Conservation (phyloP, 2,888 invertebrate genomes). For the Caenorhabditis angaria region DNA sequence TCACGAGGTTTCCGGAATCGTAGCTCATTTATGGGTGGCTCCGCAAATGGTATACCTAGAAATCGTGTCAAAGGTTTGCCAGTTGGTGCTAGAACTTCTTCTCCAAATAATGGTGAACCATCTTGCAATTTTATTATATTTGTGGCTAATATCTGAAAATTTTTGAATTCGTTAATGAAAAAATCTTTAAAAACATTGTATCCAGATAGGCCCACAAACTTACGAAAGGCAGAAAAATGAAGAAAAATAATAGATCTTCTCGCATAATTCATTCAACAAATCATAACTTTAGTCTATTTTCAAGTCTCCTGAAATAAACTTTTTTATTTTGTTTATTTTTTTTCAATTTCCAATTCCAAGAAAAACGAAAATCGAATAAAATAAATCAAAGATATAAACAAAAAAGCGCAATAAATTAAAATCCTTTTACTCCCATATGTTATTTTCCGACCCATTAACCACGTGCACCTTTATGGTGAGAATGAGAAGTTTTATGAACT, state of each 20-base stretch:
- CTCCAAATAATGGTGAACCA: constrained; percentile 69
- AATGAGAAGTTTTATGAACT: not conserved
- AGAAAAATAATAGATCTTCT: constrained; percentile 29
- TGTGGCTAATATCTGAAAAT: constrained; percentile 17
- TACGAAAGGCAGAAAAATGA: constrained; percentile 37
- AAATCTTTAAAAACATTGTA: not conserved
- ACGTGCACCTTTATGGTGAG: not conserved
- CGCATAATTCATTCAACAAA: constrained; percentile 48
- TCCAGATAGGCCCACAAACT: constrained; percentile 9
- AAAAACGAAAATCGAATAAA: not conserved
- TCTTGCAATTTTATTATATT: constrained; percentile 63
- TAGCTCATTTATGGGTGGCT: constrained; percentile 79
- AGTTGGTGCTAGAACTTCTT: constrained; percentile 57
- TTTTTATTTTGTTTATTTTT: not conserved
- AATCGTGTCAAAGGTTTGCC: constrained; percentile 71
- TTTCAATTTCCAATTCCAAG: not conserved
- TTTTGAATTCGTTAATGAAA: too few relatives aligned
- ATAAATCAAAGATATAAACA: not conserved
- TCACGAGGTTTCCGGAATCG: constrained; percentile 88
- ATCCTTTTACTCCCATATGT: not conserved
- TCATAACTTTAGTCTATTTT: constrained; percentile 25
- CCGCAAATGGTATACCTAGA: constrained; percentile 82
- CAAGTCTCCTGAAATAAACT: not conserved
- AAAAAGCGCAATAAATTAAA: not conserved
- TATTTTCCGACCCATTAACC: not conserved